Base-by-base conservation (phyloP, 2,113 vertebrate species). In the Hyla sarda region DNA sequence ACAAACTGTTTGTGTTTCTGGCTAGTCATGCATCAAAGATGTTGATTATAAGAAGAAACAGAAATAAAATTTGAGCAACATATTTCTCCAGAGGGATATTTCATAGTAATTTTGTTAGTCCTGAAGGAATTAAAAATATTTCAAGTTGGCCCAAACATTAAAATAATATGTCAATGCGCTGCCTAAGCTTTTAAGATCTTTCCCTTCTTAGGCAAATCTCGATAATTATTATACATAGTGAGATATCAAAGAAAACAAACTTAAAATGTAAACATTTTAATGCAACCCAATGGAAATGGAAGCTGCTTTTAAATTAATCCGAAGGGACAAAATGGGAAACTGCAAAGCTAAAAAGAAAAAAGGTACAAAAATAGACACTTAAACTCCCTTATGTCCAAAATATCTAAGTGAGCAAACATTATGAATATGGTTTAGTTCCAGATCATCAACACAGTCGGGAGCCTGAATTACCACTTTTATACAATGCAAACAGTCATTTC, bases 291-390 rank as follows among this genome's bases (percentile, higher is more conserved):
- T 72, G 62, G 62, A 83, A 72, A 12, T 52, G 41, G 30, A 52
- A 56, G 30, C 50, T 17, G 82, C 30, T 83, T 25, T 19, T 69
- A 69, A 82, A 82, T 82, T 30, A 82, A 82, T 82, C 82, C 50
- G 56, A 73, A 41, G 65, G 65, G 47, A 83, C 32, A 56, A 73
- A 83, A 56, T 73, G 47, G 52, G 21, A 83, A 72, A 71, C 45
- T 71, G 28, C 21, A 23, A 25, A 50, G 65, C 86, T 90, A 92
- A 87, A 85, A 80, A 77, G 34, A 84, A 60, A 48, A 79, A 77
- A 45, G 83, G 0, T 30, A 73, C 52, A 73, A 60, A 84, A 84
- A 45, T 60, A 69, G 23, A 54, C 78, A 62, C 37, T 62, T 81
- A 81, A 62, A 81, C 34, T 62, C 28, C 54, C 13, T 82, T 56